phyloP scores from a whole-genome alignment of 1,140 invertebrate genomes.

The Diachasmimorpha longicaudata region DNA sequence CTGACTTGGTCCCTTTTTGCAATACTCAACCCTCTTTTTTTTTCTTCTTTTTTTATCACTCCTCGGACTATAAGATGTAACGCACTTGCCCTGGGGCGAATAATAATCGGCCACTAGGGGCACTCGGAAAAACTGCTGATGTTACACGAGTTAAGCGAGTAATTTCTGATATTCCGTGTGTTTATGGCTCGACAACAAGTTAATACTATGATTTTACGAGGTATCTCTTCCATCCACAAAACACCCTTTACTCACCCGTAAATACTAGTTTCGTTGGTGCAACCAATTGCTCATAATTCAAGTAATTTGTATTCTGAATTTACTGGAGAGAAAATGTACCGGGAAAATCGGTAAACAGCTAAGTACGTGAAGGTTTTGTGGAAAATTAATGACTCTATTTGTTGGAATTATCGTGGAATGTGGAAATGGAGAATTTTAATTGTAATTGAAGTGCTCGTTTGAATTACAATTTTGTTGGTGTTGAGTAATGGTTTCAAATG shows the following conservation, averaged over 20 bases:
- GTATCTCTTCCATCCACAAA: background rate
- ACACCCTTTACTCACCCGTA: background rate
- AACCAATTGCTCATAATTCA: background rate
- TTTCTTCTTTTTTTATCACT: background rate
- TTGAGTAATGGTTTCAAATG: background rate
- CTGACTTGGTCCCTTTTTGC: background rate
- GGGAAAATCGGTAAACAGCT: background rate
- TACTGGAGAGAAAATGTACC: background rate
- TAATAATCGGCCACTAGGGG: background rate
- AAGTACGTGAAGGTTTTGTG: background rate
- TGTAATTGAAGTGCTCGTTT: background rate
- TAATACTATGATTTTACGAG: background rate
- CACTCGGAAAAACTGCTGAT: background rate
- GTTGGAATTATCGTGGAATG: background rate
- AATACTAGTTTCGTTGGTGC: background rate
- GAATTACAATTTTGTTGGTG: background rate
- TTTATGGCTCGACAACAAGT: background rate
- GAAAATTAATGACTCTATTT: background rate
- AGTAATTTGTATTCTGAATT: background rate
- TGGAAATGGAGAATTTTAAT: background rate
- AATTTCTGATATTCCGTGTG: no score
- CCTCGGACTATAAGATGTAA: background rate
- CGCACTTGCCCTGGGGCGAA: background rate
- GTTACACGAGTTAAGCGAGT: background rate
- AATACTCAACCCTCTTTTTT: background rate